phyloP scores from a whole-genome alignment of 2,797 vertebrate genomes.

The Poeciliopsis infans region DNA sequence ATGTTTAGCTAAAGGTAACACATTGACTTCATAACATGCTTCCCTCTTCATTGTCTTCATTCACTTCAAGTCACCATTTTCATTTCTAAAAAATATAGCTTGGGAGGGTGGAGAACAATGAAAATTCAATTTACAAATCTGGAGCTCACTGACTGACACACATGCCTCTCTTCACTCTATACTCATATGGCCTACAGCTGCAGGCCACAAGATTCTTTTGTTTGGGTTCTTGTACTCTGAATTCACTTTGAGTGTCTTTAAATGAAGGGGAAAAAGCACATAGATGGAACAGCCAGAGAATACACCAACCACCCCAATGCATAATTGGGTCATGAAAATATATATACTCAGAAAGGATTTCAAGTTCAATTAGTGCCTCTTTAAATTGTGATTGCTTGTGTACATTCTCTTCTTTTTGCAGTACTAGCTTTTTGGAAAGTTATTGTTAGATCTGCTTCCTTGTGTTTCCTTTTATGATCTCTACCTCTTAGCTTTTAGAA shows the following conservation, averaged over 20 bases:
- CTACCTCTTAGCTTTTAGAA: background rate
- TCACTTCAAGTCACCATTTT: conserved; percentile 34
- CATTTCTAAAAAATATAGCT: conserved; percentile 45
- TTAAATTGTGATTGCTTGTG: background rate
- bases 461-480: background rate
- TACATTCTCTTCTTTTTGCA: background rate
- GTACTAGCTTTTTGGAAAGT: background rate
- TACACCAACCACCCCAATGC: conserved; percentile 3
- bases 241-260: conserved; percentile 37
- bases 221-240: conserved; percentile 19
- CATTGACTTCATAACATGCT: conserved; percentile 42
- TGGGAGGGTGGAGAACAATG: conserved; percentile 47
- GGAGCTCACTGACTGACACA: conserved; percentile 62
- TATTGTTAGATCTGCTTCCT: background rate
- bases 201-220: conserved; percentile 50
- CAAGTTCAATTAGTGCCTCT: background rate
- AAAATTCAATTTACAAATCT: conserved; percentile 60
- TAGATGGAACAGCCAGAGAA: conserved; percentile 5
- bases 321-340: background rate
- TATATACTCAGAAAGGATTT: background rate
- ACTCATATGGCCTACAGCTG: conserved; percentile 69
- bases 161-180: conserved; percentile 40
- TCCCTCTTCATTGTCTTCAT: conserved; percentile 31
- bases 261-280: conserved; percentile 23
- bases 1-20: background rate